A percentile compares a stretch with the other conserved stretches of the same genome.
phyloP scores from a whole-genome alignment of 1,140 invertebrate genomes.

The Euura saliciscinereae region DNA sequence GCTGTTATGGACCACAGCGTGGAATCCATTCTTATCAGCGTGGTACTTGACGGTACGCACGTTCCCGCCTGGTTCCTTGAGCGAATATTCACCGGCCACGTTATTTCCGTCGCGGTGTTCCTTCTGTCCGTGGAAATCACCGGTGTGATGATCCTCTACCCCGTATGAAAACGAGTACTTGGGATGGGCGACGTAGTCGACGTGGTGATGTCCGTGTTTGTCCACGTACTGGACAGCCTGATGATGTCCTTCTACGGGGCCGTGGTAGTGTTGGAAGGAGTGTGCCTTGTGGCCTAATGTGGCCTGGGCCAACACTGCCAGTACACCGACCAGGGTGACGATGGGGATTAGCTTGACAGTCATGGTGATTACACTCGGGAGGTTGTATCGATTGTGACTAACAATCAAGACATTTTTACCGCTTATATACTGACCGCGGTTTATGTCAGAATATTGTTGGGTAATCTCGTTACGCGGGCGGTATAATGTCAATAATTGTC shows the following conservation, averaged over 20 bases:
- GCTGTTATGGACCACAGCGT: slow-evolving; percentile 13
- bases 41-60: slow-evolving; percentile 21
- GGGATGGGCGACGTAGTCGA: slow-evolving; percentile 13
- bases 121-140: slow-evolving; percentile 31
- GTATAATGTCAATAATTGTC: not conserved
- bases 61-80: slow-evolving; percentile 20
- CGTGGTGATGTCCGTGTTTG: slow-evolving; percentile 10
- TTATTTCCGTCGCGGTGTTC: slow-evolving; percentile 31
- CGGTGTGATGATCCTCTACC: slow-evolving; percentile 36
- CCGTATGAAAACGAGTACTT: slow-evolving; percentile 31
- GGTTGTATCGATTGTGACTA: slow-evolving; percentile 4
- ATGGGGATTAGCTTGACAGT: not conserved
- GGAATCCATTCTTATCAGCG: slow-evolving; percentile 20
- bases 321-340: not conserved
- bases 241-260: slow-evolving; percentile 1
- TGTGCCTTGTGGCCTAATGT: not conserved
- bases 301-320: not conserved
- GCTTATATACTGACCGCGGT: not conserved
- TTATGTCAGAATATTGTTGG: not conserved
- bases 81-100: slow-evolving; percentile 9
- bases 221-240: slow-evolving; percentile 6
- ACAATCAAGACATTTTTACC: not conserved
- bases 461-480: not conserved
- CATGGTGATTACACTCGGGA: not conserved
- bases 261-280: not conserved